These are phyloP conservation scores for Polyodon spathula DNA, from an alignment of 2,113 vertebrate genomes.

Conservation along the genomic window DNA sequence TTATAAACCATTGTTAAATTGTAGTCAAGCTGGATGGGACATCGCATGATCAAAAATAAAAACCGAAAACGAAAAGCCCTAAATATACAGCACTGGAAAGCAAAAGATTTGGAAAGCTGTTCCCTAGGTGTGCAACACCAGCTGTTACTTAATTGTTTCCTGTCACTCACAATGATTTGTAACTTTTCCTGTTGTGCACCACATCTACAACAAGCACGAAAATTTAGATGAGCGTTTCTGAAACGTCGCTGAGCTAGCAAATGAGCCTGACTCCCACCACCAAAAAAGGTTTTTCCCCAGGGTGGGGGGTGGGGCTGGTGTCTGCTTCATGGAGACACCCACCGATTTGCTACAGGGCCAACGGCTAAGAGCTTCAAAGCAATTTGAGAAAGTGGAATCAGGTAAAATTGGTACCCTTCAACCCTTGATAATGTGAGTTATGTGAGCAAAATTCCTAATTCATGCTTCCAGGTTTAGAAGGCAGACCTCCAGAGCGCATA, in stretches of 20 bases:
- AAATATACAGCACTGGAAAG: background rate
- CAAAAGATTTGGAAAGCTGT: background rate
- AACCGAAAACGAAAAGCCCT: background rate
- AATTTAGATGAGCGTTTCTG: background rate
- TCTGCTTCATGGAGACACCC: slow-evolving; percentile 26
- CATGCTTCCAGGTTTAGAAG: slow-evolving; percentile 48
- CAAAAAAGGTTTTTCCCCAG: no score
- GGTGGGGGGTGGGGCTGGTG: slow-evolving; percentile 9
- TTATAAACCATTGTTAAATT: no score
- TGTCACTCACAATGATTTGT: slow-evolving; percentile 4
- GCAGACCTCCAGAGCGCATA: slow-evolving; percentile 43
- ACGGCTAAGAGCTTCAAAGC: slow-evolving; percentile 52
- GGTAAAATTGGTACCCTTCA: slow-evolving; percentile 43
- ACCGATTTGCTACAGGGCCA: slow-evolving; percentile 26
- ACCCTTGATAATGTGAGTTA: slow-evolving; percentile 41
- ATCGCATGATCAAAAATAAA: no score
- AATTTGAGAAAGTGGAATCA: slow-evolving; percentile 51
- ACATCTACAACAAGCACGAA: background rate
- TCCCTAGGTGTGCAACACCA: background rate
- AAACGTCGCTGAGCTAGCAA: background rate
- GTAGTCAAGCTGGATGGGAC: no score
- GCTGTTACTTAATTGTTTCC: background rate
- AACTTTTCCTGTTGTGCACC: slow-evolving; percentile 1
- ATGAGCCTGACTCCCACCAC: no score
- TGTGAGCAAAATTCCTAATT: slow-evolving; percentile 42